These are phyloP conservation scores for Polietes domitor DNA, from an alignment of 2,888 invertebrate genomes.

Conservation along the genomic window DNA sequence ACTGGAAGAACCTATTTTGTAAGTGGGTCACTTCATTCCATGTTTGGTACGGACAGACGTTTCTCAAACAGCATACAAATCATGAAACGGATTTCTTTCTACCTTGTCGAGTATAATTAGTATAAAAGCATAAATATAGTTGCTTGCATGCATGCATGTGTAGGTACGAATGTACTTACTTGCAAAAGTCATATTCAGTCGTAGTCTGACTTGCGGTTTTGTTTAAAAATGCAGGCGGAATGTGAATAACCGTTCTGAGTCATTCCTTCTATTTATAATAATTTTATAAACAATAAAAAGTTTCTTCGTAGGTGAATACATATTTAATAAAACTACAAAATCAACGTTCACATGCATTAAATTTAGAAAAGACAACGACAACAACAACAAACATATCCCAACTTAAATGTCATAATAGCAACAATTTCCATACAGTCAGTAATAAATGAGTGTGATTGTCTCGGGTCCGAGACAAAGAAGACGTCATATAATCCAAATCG, in stretches of 20 bases:
- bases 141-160: no score
- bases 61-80: no score
- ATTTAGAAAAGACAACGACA: conserved; percentile 1
- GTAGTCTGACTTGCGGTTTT: not conserved
- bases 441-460: conserved; percentile 32
- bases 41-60: no score
- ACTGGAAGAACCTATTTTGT: no score
- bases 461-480: conserved; percentile 17
- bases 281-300: conserved; percentile 41
- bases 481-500: conserved; percentile 13
- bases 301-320: conserved; percentile 25
- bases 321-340: conserved; percentile 4
- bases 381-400: not conserved
- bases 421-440: not conserved
- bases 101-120: no score
- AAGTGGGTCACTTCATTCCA: no score
- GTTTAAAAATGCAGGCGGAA: not conserved
- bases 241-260: conserved; percentile 34
- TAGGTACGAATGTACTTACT: no score
- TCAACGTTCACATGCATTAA: not conserved
- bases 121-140: no score
- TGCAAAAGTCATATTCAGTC: not conserved
- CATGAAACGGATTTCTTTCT: no score
- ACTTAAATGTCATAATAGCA: conserved; percentile 48
- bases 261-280: conserved; percentile 47